phyloP scores from a whole-genome alignment of 2,888 invertebrate species.

The Drosophila diplacantha region DNA sequence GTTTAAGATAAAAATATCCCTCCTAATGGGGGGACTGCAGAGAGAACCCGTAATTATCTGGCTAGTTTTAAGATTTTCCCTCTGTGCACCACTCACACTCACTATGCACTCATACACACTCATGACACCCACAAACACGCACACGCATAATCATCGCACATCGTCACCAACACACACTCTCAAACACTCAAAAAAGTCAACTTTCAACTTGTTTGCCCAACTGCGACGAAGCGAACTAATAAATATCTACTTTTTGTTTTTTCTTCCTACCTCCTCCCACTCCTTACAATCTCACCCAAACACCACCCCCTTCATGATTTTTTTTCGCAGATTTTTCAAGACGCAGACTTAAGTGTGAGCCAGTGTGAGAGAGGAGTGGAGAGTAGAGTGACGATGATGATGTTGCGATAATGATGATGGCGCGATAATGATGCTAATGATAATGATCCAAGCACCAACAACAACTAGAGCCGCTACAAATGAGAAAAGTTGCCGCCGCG shows the following conservation, averaged over 20 bases:
- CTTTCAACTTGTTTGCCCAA: constrained; percentile 67
- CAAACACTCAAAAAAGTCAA: constrained; percentile 39
- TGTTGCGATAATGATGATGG: constrained; percentile 36
- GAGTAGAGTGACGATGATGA: constrained; percentile 50
- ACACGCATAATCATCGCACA: constrained; percentile 38
- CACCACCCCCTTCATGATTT: constrained; percentile 56
- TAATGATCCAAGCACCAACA: constrained; percentile 44
- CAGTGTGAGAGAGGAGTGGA: constrained; percentile 34
- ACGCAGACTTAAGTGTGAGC: constrained; percentile 32
- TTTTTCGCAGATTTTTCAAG: constrained; percentile 67
- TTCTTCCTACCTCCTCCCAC: constrained; percentile 10
- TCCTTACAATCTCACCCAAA: constrained; percentile 6
- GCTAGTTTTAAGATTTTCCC: not conserved
- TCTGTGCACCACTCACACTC: constrained; percentile 28
- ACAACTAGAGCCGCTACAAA: constrained; percentile 14
- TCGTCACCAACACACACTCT: constrained; percentile 34
- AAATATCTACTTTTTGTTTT: constrained; percentile 67
- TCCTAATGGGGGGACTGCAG: not conserved
- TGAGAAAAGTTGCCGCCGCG: constrained; percentile 53
- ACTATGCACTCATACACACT: constrained; percentile 25
- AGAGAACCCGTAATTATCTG: not conserved
- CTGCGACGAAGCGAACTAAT: constrained; percentile 70
- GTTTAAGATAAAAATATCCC: not conserved
- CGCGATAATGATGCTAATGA: constrained; percentile 40
- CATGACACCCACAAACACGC: constrained; percentile 11